phyloP scores from a whole-genome alignment of 2,888 invertebrate genomes.

The Lasioglossum leucozonium region DNA sequence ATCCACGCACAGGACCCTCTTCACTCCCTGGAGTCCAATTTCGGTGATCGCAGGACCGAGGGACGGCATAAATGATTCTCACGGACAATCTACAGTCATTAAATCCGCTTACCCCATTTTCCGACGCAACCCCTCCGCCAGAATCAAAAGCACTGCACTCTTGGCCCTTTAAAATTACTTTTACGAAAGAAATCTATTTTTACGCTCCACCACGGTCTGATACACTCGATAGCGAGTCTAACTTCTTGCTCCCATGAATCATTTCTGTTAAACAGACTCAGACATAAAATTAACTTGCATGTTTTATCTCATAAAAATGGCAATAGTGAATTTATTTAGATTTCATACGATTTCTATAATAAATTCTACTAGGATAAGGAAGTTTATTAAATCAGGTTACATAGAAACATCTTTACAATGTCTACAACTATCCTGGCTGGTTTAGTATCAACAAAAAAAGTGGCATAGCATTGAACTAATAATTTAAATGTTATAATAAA shows the following conservation, averaged over 20 bases:
- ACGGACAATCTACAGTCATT: not conserved
- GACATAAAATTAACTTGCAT: not conserved
- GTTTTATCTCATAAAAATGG: not conserved
- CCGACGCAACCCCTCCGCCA: not conserved
- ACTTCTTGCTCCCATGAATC: not conserved
- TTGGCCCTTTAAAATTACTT: not conserved
- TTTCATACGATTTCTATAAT: not conserved
- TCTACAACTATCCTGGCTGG: no score
- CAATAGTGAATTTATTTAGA: not conserved
- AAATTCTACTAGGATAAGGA: not conserved
- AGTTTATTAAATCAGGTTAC: not conserved
- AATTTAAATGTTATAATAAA: no score
- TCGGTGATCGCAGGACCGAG: conserved; percentile 1
- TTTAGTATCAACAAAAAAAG: not conserved
- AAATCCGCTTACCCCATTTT: not conserved
- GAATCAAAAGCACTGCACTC: not conserved
- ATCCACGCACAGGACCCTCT: conserved; percentile 20
- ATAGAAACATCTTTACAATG: not conserved
- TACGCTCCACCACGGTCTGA: not conserved
- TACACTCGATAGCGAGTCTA: no score
- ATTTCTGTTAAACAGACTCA: not conserved
- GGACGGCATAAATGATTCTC: conserved; percentile 5
- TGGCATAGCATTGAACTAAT: not conserved
- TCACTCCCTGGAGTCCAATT: conserved; percentile 9
- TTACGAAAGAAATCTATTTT: not conserved